These are phyloP conservation scores for Cacatua alba DNA, from an alignment of 2,113 vertebrate genomes.

Conservation along the genomic window DNA sequence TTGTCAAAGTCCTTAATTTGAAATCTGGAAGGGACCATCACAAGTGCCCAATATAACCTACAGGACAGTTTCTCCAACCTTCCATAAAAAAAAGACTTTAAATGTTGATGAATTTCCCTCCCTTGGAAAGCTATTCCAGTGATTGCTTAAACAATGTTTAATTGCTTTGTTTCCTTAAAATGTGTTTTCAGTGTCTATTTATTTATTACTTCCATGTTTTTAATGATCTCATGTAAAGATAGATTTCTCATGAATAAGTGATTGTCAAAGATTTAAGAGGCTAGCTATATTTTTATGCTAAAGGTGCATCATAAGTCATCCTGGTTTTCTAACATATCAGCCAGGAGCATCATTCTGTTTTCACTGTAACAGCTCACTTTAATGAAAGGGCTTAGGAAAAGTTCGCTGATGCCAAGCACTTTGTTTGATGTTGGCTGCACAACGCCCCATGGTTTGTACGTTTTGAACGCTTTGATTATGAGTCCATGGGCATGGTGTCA, in stretches of 20 bases:
- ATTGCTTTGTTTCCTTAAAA: not conserved
- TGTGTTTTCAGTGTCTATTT: not conserved
- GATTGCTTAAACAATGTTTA: not conserved
- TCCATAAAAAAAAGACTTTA: rapidly evolving
- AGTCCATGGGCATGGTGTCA: not conserved
- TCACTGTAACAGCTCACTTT: not conserved
- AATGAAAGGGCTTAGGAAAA: not conserved
- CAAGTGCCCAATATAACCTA: not conserved
- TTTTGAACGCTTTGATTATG: not conserved
- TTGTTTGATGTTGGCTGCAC: conserved; percentile 38
- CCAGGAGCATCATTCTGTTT: not conserved
- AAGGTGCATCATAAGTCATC: not conserved
- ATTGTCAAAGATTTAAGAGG: not conserved
- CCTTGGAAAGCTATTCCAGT: not conserved
- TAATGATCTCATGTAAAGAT: not conserved
- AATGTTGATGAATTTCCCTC: not conserved
- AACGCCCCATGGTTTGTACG: not conserved
- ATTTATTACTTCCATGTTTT: not conserved
- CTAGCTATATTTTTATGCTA: not conserved
- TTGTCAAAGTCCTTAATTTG: not conserved
- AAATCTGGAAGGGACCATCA: not conserved
- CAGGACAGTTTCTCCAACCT: not conserved
- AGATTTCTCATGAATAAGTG: not conserved
- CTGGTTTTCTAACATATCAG: not conserved
- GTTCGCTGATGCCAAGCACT: not conserved